Evolutionary conservation across 2,888 invertebrate species (phyloP).

Genomic region (Cryptus armator): DNA sequence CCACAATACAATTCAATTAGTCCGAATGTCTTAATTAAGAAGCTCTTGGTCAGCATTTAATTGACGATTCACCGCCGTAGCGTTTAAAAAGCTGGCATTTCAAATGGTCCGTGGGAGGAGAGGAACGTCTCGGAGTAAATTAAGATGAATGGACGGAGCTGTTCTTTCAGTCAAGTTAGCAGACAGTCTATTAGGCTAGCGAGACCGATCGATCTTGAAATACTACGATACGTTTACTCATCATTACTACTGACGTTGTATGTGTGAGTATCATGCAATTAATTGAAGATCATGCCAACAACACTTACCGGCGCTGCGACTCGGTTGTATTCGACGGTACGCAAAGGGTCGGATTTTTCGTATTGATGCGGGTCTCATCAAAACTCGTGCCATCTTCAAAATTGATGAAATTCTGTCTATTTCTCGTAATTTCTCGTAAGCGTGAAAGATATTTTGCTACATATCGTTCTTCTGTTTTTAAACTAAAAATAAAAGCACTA

Average conservation of each 20-base stretch:
- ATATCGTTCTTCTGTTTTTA: neutral
- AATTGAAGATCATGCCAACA: neutral
- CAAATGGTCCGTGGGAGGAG: conserved; percentile 37
- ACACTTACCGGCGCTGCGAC: conserved; percentile 36
- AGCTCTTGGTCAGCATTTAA: neutral
- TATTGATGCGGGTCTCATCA: neutral
- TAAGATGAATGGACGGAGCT: conserved; percentile 54
- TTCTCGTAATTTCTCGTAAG: too few species aligned
- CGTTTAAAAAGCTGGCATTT: conserved; percentile 32
- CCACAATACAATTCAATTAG: conserved; percentile 16
- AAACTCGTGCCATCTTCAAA: conserved; percentile 24
- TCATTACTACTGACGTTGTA: neutral
- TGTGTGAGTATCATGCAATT: neutral
- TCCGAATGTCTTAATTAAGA: conserved; percentile 45
- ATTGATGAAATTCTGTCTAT: too few species aligned
- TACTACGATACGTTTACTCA: neutral
- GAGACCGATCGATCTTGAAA: neutral
- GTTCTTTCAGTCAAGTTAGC: conserved; percentile 19
- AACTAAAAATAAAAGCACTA: neutral
- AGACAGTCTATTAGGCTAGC: conserved; percentile 28
- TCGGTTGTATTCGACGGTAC: conserved; percentile 21
- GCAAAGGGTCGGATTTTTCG: conserved; percentile 13
- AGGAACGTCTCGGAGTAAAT: conserved; percentile 28
- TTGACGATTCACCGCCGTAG: neutral
- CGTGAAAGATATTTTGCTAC: neutral